Evolutionary conservation across 2,113 vertebrate genomes (phyloP).

Genomic region (Cyanoramphus novaezelandiae): DNA sequence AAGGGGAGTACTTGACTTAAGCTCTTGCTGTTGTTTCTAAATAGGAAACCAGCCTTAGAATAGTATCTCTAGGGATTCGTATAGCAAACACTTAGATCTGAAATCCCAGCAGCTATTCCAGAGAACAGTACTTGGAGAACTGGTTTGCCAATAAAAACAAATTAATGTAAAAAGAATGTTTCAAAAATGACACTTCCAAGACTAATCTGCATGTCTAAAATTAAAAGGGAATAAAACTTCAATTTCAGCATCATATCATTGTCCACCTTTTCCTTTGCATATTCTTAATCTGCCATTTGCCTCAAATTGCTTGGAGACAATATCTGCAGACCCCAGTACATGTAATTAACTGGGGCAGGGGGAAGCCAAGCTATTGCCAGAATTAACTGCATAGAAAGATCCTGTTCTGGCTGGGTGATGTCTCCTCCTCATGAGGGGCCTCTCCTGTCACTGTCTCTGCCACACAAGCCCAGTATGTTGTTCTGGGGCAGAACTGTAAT

Average conservation of each 20-base stretch:
- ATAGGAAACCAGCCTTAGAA: constrained; percentile 13
- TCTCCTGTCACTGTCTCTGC: background rate
- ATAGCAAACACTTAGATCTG: background rate
- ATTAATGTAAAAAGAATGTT: constrained; percentile 14
- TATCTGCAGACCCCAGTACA: background rate
- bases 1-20: background rate
- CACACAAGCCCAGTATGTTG: too few relatives aligned
- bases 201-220: background rate
- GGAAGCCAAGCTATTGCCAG: background rate
- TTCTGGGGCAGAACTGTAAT: background rate
- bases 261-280: background rate
- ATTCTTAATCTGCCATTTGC: background rate
- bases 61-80: background rate
- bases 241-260: background rate
- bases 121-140: background rate
- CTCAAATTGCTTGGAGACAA: background rate
- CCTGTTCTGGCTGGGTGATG: rapidly evolving
- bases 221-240: background rate
- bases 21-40: background rate
- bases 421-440: background rate
- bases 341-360: background rate
- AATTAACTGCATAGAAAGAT: background rate
- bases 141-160: constrained; percentile 43
- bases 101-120: background rate
- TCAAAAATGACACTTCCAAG: constrained; percentile 9